These are phyloP conservation scores for Cynocephalus volans DNA, from an alignment of 2,113 vertebrate species.

Conservation along the genomic window DNA sequence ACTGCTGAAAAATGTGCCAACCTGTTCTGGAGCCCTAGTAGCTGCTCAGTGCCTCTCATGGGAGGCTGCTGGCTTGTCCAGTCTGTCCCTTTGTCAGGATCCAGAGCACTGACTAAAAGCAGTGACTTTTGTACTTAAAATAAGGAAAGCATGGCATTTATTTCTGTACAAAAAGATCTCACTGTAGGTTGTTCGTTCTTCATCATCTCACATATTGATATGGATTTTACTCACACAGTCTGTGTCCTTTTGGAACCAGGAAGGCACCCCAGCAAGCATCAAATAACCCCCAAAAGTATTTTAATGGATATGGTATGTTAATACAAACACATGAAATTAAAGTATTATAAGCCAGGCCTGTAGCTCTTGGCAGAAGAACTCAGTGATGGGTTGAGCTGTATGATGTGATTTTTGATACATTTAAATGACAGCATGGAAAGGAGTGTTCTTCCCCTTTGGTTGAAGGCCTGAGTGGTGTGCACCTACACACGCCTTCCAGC, in stretches of 20 bases:
- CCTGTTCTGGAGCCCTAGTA: conserved; percentile 84
- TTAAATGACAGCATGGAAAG: conserved; percentile 52
- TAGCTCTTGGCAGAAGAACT: conserved; percentile 63
- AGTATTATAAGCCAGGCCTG: conserved; percentile 62
- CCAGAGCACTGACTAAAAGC: conserved; percentile 83
- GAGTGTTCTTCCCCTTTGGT: neutral
- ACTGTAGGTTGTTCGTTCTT: conserved; percentile 33
- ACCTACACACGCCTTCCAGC: neutral
- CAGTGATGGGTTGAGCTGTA: conserved; percentile 54
- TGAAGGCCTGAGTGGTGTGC: conserved; percentile 17
- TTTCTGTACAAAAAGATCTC: conserved; percentile 51
- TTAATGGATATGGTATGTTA: conserved; percentile 66
- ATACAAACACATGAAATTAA: conserved; percentile 67
- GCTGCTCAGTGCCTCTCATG: conserved; percentile 85
- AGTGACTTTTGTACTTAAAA: conserved; percentile 83
- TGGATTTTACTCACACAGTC: conserved; percentile 49
- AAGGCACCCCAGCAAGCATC: conserved; percentile 55
- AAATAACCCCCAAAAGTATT: conserved; percentile 66
- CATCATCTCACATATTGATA: conserved; percentile 39
- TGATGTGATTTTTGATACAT: conserved; percentile 64
- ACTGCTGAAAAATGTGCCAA: conserved; percentile 88
- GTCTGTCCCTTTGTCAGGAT: conserved; percentile 86
- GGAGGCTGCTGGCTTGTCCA: conserved; percentile 85
- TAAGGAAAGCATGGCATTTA: conserved; percentile 79
- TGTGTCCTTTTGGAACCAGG: conserved; percentile 53